Evolutionary conservation across 2,113 vertebrate genomes (phyloP).

Genomic region (Chiloscyllium plagiosum): DNA sequence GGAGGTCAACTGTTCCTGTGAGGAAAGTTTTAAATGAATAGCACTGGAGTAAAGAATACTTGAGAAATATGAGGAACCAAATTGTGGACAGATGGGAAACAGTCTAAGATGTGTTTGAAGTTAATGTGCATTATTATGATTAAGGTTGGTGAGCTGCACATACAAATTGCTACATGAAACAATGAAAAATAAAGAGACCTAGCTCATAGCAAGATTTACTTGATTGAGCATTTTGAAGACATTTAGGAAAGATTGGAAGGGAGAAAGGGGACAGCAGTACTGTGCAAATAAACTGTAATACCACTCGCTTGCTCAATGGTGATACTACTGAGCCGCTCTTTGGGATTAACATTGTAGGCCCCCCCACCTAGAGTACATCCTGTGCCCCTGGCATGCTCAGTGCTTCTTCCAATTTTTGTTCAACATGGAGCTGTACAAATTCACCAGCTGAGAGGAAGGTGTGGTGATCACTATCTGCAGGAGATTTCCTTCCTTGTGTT

Average conservation of each 20-base stretch:
- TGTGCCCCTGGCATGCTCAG: not conserved
- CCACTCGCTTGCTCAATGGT: not conserved
- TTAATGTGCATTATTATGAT: not conserved
- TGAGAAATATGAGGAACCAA: not conserved
- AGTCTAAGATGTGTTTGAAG: not conserved
- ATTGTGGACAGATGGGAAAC: not conserved
- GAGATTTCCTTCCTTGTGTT: not conserved
- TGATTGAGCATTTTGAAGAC: not conserved
- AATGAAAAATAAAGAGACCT: not conserved
- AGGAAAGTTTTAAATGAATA: not conserved
- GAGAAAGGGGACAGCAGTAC: not conserved
- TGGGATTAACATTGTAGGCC: not conserved
- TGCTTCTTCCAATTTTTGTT: not conserved
- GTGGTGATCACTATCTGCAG: not conserved
- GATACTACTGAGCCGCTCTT: not conserved
- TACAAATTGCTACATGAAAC: not conserved
- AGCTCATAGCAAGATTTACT: not conserved
- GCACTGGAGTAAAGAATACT: not conserved
- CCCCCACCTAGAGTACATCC: not conserved
- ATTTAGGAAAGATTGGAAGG: not conserved
- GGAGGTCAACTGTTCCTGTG: not conserved
- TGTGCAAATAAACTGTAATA: not conserved
- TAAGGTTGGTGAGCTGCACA: not conserved
- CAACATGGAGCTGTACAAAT: not conserved
- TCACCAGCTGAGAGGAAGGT: not conserved